These are phyloP conservation scores for Apamea anceps DNA, from an alignment of 2,888 invertebrate species.

Conservation along the genomic window DNA sequence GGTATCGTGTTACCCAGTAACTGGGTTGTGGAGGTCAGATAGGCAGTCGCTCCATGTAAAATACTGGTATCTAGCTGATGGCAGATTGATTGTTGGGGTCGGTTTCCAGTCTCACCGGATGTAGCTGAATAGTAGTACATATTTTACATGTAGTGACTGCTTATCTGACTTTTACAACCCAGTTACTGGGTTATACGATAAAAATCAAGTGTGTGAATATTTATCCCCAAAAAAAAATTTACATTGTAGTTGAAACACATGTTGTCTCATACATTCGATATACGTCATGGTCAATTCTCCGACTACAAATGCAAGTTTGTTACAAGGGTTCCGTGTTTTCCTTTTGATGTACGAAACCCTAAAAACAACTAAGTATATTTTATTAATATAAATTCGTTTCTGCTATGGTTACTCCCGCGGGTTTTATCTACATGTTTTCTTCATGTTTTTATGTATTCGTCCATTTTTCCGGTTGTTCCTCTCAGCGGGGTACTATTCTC, in stretches of 20 bases:
- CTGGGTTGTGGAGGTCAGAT: no score
- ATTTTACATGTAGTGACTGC: not conserved
- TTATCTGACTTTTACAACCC: no score
- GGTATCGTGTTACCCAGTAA: no score
- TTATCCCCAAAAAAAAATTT: no score
- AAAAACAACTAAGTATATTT: not conserved
- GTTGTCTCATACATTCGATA: not conserved
- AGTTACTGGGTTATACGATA: no score
- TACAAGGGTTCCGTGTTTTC: not conserved
- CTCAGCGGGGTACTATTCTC: conserved; percentile 4
- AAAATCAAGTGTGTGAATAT: no score
- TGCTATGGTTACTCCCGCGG: not conserved
- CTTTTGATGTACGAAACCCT: not conserved
- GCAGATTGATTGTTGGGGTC: no score
- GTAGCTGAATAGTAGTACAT: no score
- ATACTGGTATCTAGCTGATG: no score
- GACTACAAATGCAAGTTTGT: not conserved
- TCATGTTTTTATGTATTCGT: not conserved
- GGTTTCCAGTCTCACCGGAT: not conserved
- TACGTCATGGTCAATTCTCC: not conserved
- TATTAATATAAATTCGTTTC: not conserved
- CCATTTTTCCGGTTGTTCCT: not conserved
- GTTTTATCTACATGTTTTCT: not conserved
- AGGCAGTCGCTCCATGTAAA: no score
- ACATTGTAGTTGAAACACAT: not conserved